phyloP scores from a whole-genome alignment of 2,888 invertebrate genomes.

The Heliothis peltigera region DNA sequence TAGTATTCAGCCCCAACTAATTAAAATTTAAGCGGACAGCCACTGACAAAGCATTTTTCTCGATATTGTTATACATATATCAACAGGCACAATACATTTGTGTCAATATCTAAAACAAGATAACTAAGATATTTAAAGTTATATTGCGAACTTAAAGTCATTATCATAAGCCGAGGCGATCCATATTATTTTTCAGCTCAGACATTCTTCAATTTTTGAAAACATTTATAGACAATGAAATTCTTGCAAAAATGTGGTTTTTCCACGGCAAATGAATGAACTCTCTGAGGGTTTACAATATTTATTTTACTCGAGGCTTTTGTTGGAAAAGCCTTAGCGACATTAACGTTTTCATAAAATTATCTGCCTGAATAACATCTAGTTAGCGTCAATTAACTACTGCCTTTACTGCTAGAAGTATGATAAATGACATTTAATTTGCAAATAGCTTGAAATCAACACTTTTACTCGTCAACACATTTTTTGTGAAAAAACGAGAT shows the following conservation, averaged over 20 bases:
- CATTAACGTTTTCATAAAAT: conserved; percentile 20
- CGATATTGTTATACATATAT: too few species aligned
- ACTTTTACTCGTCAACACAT: too few species aligned
- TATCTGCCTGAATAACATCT: conserved; percentile 12
- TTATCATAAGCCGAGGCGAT: not conserved
- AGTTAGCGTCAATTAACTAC: conserved; percentile 4
- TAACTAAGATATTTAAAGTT: too few species aligned
- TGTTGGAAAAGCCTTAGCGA: not conserved
- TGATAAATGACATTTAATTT: too few species aligned
- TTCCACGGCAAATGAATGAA: conserved; percentile 12
- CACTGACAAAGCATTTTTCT: too few species aligned
- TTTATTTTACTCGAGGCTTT: conserved; percentile 23
- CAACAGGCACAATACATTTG: too few species aligned
- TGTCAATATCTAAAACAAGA: too few species aligned
- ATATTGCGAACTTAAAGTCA: not conserved
- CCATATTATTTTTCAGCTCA: conserved; percentile 5
- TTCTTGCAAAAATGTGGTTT: conserved; percentile 4
- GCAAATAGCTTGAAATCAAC: too few species aligned
- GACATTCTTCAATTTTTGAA: conserved; percentile 10
- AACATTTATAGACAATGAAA: conserved; percentile 1
- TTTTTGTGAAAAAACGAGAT: too few species aligned
- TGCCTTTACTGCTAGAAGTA: not conserved
- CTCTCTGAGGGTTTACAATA: conserved; percentile 4
- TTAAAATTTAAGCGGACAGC: too few species aligned
- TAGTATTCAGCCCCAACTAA: too few species aligned